Evolutionary conservation across 2,797 vertebrate genomes (phyloP).

Genomic region (Glossophaga mutica): DNA sequence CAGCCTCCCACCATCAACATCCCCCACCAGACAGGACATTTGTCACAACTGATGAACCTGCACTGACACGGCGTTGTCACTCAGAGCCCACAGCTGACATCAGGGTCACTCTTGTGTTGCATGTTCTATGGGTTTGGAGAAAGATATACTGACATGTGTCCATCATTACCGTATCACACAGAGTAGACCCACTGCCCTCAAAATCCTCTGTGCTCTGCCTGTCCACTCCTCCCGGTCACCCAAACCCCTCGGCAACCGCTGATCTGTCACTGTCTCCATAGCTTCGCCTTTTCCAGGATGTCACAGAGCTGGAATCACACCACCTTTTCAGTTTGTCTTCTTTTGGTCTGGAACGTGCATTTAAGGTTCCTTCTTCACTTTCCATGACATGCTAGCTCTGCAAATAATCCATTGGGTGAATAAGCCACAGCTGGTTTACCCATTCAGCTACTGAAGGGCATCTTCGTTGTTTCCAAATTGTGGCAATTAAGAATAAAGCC

Average conservation of each 20-base stretch:
- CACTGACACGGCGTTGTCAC: accelerated
- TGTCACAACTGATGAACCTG: too few species aligned
- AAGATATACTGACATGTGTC: accelerated
- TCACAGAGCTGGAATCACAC: too few species aligned
- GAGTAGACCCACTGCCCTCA: not conserved
- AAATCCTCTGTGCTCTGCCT: not conserved
- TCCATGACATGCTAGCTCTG: not conserved
- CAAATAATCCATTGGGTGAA: too few species aligned
- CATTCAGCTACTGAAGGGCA: not conserved
- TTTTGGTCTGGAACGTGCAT: accelerated
- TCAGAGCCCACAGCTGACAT: not conserved
- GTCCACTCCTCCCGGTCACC: not conserved
- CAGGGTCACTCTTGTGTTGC: accelerated
- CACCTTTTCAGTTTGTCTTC: not conserved
- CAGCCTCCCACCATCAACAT: not conserved
- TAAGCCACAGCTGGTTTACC: not conserved
- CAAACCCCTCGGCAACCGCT: not conserved
- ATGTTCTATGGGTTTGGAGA: not conserved
- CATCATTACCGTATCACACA: accelerated
- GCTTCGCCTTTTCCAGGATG: too few species aligned
- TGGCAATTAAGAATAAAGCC: accelerated
- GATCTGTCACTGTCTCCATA: too few species aligned
- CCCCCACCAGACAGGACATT: not conserved
- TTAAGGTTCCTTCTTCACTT: not conserved
- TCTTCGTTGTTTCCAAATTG: not conserved